Evolutionary conservation across 37 sponge, comb jelly and placozoan species (phyloP).

Genomic region (Chondrilla cf. caribensis): DNA sequence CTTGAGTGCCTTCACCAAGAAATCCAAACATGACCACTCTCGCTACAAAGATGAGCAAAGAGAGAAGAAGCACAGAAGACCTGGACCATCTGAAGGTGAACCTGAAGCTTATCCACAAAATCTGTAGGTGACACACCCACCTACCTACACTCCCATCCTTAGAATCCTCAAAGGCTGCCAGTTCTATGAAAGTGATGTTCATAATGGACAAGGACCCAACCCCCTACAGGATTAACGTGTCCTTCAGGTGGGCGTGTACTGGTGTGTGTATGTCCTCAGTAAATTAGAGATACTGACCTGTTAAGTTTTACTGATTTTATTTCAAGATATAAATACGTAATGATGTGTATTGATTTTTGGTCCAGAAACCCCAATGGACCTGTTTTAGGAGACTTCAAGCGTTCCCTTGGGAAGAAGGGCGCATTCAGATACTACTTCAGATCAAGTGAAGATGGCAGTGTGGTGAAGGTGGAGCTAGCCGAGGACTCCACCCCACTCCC

Average conservation of each 20-base stretch:
- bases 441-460: neutral
- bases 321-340: too few species aligned
- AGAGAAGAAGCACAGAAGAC: neutral
- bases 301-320: too few species aligned
- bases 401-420: neutral
- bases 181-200: neutral
- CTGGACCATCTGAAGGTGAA: neutral
- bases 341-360: too few species aligned
- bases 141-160: too few species aligned
- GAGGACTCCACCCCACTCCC: neutral
- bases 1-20: neutral
- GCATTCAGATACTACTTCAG: slow-evolving; percentile 12
- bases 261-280: too few species aligned
- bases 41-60: neutral
- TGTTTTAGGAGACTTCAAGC: slow-evolving; percentile 4
- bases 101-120: neutral
- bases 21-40: neutral
- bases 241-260: neutral
- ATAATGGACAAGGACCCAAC: neutral
- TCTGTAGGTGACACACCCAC: neutral
- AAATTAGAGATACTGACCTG: too few species aligned
- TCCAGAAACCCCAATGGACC: neutral
- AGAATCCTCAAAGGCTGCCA: neutral
- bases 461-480: slow-evolving; percentile 10
- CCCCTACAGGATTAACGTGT: slow-evolving; percentile 7